Conservation (phyloP, 2,888 invertebrate genomes). For the Chorisops tibialis region DNA sequence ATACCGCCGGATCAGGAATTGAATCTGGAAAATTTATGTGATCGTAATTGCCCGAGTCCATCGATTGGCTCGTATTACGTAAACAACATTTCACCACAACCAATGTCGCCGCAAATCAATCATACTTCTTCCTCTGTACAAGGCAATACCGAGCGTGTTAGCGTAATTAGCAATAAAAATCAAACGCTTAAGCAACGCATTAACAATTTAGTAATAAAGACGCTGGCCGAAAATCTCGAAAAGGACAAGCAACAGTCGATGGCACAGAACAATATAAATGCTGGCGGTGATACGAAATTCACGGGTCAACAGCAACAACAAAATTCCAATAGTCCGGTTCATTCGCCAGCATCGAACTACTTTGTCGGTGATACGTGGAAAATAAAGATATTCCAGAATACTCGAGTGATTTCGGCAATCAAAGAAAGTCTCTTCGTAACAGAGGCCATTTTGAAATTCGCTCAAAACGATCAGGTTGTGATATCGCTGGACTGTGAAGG, state of each 20-base stretch:
- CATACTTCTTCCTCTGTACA: constrained; percentile 27
- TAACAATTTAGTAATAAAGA: constrained; percentile 82
- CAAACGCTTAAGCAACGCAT: constrained; percentile 85
- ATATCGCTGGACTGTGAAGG: constrained; percentile 91
- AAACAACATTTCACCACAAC: constrained; percentile 59
- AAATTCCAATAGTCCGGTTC: constrained; percentile 44
- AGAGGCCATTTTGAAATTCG: constrained; percentile 65
- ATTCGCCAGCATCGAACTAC: constrained; percentile 42
- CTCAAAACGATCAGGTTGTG: constrained; percentile 56
- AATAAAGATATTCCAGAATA: constrained; percentile 74
- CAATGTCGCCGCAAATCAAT: constrained; percentile 34
- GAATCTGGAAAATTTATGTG: constrained; percentile 51
- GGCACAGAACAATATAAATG: constrained; percentile 37
- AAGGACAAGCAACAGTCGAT: constrained; percentile 50
- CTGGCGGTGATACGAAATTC: constrained; percentile 48
- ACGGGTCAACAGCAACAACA: constrained; percentile 47
- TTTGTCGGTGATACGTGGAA: constrained; percentile 74
- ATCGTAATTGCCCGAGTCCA: constrained; percentile 54
- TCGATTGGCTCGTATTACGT: constrained; percentile 61
- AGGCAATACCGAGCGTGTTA: constrained; percentile 47
- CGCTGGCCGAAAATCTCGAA: constrained; percentile 79
- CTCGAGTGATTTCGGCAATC: constrained; percentile 74
- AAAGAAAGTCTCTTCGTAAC: constrained; percentile 75
- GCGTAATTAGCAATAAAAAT: constrained; percentile 52
- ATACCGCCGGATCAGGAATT: constrained; percentile 45